Percentiles rank a stretch among this genome's conserved stretches.
Evolutionary conservation across 2,797 vertebrate species (phyloP).

Genomic region (Schizopygopsis pylzovi): DNA sequence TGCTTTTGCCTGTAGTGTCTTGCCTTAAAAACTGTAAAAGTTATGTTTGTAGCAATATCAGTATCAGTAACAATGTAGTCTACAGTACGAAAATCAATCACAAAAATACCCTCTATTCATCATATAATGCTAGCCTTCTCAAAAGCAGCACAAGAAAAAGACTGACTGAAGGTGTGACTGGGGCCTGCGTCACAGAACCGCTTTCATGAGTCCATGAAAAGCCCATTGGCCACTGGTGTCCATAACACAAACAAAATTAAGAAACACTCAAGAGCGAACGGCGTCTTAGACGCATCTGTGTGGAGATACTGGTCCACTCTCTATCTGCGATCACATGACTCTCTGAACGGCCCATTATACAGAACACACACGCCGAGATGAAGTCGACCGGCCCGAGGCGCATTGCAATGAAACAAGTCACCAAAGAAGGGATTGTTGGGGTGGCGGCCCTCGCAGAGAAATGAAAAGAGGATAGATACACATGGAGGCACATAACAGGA

Average conservation of each 20-base stretch:
- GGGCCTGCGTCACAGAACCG: conserved; percentile 11
- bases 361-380: conserved; percentile 10
- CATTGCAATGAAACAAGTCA: conserved; percentile 35
- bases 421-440: conserved; percentile 44
- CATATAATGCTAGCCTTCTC: conserved; percentile 3
- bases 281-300: conserved; percentile 29
- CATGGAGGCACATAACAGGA: conserved; percentile 28
- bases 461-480: conserved; percentile 4
- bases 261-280: conserved; percentile 17
- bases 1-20: neutral
- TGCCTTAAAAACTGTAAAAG: neutral
- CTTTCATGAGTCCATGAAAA: conserved; percentile 49
- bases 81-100: neutral
- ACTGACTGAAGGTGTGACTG: conserved; percentile 10
- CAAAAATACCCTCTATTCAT: neutral
- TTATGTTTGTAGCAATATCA: neutral
- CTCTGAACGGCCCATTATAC: conserved; percentile 38
- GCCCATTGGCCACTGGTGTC: conserved; percentile 24
- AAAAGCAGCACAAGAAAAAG: neutral
- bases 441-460: neutral
- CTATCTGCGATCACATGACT: conserved; percentile 41
- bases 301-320: conserved; percentile 42
- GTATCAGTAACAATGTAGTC: neutral
- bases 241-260: conserved; percentile 33
- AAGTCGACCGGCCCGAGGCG: conserved; percentile 5